These are phyloP conservation scores for Nestor notabilis DNA, from an alignment of 2,113 vertebrate genomes.

Conservation along the genomic window DNA sequence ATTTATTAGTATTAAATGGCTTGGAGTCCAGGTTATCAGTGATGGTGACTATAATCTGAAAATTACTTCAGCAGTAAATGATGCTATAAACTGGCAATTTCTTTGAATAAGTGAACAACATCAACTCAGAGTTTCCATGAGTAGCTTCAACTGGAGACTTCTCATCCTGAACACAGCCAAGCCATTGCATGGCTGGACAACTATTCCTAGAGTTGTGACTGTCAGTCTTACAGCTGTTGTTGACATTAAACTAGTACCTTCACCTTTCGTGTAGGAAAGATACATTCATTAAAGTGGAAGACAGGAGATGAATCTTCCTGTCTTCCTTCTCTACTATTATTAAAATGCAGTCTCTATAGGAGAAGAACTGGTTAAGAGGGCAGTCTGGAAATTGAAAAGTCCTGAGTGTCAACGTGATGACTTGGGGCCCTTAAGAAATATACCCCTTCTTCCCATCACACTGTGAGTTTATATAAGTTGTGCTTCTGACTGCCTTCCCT, in stretches of 20 bases:
- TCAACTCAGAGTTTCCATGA: not conserved
- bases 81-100: not conserved
- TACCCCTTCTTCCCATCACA: not conserved
- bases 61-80: not conserved
- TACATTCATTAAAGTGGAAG: not conserved
- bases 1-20: not conserved
- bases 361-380: not conserved
- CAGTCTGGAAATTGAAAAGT: not conserved
- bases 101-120: not conserved
- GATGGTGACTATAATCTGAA: not conserved
- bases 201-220: not conserved
- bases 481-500: not conserved
- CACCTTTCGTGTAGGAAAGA: not conserved
- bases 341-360: not conserved
- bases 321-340: not conserved
- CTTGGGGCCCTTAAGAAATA: not conserved
- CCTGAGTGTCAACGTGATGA: not conserved
- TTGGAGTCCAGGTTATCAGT: not conserved
- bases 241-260: not conserved
- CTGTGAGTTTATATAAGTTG: not conserved
- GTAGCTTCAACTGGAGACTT: not conserved
- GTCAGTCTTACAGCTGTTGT: not conserved
- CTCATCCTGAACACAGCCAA: not conserved
- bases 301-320: not conserved
- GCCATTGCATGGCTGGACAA: not conserved